Evolutionary conservation across 2,797 vertebrate species (phyloP), one percentile per base, ranked within the genome.

Genomic region (Otolemur crassicaudatus): DNA sequence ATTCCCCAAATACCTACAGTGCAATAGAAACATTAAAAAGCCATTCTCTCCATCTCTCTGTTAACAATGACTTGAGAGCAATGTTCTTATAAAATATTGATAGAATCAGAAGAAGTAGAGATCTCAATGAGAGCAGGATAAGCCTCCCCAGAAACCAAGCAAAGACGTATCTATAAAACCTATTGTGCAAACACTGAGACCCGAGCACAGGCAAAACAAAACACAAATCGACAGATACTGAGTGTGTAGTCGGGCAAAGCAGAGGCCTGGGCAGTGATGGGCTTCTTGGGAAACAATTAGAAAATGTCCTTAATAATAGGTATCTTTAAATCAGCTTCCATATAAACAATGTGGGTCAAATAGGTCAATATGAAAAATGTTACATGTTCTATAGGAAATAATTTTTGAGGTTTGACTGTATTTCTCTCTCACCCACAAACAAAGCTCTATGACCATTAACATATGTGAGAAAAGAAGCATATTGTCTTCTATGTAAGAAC

Each of bases 11-110:
- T 67, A 43, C 16, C 22, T 65, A 60, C 2, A 2, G 29, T 83
- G 10, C 40, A 25, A 63, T 37, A 77, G 77, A 87, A 95, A 70
- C 75, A 82, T 53, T 93, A 61, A 69, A 84, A 77, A 46, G 69
- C 5, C 27, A n/a, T 43, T 87, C 58, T 98, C 97, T 72, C 98
- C 98, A 97, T 98, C 37, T 99, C 96, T 97, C 95, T 99, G 97
- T 99, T 98, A 98, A 99, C 98, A 96, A 99, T 97, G 73, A 98
- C 98, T 99, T 98, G 94, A 98, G 99, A 95, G 96, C 96, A 94
- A 99, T 98, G 98, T 99, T 98, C 86, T 98, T 95, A 97, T 98
- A 98, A 98, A 99, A 99, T 98, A 98, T 96, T 90, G 90, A 96
- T 96, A 99, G 96, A 97, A 99, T 88, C 93, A 97, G 81, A 91